phyloP scores from a whole-genome alignment of 2,113 vertebrate genomes.

The Dicentrarchus labrax region DNA sequence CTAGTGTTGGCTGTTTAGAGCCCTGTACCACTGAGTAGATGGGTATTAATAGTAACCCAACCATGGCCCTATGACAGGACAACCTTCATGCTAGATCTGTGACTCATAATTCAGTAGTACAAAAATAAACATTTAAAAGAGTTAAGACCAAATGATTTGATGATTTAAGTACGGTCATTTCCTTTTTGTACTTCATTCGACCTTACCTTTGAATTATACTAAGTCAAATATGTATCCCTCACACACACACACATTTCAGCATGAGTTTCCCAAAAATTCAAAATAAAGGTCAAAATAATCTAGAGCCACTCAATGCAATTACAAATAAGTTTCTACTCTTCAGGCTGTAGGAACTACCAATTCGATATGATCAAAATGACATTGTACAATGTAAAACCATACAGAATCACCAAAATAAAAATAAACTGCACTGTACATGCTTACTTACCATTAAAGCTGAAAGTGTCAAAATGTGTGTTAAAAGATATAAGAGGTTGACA shows the following conservation, averaged over 20 bases:
- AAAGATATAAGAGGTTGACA: constrained; percentile 12
- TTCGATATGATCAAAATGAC: constrained; percentile 14
- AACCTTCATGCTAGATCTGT: constrained; percentile 72
- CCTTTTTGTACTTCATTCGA: background rate
- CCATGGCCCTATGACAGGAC: constrained; percentile 71
- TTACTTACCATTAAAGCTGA: constrained; percentile 67
- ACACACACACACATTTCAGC: background rate
- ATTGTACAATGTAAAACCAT: background rate
- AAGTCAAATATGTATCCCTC: background rate
- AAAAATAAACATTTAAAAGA: constrained; percentile 62
- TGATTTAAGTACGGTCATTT: background rate
- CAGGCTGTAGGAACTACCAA: background rate
- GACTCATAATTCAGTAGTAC: constrained; percentile 64
- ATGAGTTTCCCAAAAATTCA: background rate
- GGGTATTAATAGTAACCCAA: constrained; percentile 77
- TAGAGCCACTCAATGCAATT: background rate
- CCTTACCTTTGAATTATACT: background rate
- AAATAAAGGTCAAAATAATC: background rate
- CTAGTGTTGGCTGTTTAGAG: constrained; percentile 49
- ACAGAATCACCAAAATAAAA: background rate
- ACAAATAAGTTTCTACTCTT: background rate
- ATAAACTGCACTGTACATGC: background rate
- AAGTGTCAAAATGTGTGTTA: background rate
- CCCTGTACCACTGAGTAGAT: constrained; percentile 52
- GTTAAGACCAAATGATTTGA: background rate